A percentile compares a stretch with the other conserved stretches of the same genome.
These are phyloP conservation scores for Poecilobothrus nobilitatus DNA, from an alignment of 2,888 invertebrate genomes.

Conservation along the genomic window DNA sequence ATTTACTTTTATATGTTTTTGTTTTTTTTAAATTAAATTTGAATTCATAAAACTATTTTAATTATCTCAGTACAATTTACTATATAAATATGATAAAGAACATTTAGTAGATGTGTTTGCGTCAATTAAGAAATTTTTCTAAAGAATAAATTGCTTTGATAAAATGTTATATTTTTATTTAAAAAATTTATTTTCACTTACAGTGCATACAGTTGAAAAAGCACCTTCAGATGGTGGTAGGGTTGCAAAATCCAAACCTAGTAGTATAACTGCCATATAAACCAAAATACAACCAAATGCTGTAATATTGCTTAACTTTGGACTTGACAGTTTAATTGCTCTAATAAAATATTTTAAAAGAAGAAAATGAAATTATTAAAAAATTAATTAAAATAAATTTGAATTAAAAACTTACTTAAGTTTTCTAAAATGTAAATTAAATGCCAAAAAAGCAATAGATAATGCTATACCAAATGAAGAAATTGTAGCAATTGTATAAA, in stretches of 20 bases:
- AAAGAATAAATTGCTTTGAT: too few species aligned
- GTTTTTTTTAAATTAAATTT: too few species aligned
- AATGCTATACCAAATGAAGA: slow-evolving; percentile 67
- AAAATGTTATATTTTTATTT: too few species aligned
- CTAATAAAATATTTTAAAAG: slow-evolving; percentile 45
- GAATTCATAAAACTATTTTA: too few species aligned
- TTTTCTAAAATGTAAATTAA: slow-evolving; percentile 74
- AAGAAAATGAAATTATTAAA: slow-evolving; percentile 9
- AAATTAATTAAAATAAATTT: slow-evolving; percentile 15
- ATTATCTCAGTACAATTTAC: too few species aligned
- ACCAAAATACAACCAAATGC: slow-evolving; percentile 83
- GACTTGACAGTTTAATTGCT: slow-evolving; percentile 86
- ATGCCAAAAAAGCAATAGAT: slow-evolving; percentile 66
- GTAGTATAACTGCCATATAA: slow-evolving; percentile 77
- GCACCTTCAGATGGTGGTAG: slow-evolving; percentile 58
- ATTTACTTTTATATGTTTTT: too few species aligned
- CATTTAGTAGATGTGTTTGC: too few species aligned
- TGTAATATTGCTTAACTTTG: slow-evolving; percentile 84
- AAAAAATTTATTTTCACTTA: slow-evolving; percentile 47
- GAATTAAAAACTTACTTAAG: slow-evolving; percentile 54
- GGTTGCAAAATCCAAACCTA: slow-evolving; percentile 77
- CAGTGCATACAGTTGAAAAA: slow-evolving; percentile 77
- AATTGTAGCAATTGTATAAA: slow-evolving; percentile 62
- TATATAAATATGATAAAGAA: too few species aligned
- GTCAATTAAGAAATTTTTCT: too few species aligned